phyloP scores from a whole-genome alignment of 2,888 invertebrate genomes.

The Pandemis heparana region DNA sequence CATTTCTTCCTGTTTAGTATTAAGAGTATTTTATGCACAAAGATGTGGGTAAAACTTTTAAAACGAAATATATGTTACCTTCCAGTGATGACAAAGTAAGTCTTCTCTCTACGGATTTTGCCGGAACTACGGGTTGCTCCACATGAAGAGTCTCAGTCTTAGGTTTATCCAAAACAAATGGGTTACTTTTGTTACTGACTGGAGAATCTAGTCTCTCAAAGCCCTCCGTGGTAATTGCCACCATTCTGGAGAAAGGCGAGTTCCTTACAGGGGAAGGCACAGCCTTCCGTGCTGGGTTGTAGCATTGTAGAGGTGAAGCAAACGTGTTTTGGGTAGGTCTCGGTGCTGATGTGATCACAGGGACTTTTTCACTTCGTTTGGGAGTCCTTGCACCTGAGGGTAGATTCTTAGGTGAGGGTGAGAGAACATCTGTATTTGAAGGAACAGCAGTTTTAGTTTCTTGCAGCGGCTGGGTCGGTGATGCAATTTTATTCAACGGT shows the following conservation, averaged over 20 bases:
- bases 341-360: conserved; percentile 56
- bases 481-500: conserved; percentile 39
- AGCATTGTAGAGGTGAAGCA: conserved; percentile 59
- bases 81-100: conserved; percentile 52
- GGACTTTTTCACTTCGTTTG: conserved; percentile 51
- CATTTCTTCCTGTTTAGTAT: no score
- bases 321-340: conserved; percentile 54
- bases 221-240: conserved; percentile 2
- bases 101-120: conserved; percentile 41
- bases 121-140: background rate
- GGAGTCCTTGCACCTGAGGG: conserved; percentile 46
- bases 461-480: conserved; percentile 30
- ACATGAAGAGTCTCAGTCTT: conserved; percentile 8
- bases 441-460: conserved; percentile 24
- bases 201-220: conserved; percentile 15
- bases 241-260: conserved; percentile 51
- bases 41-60: background rate
- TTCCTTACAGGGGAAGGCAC: conserved; percentile 54
- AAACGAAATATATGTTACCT: conserved; percentile 55
- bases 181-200: background rate
- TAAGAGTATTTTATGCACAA: background rate
- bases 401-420: conserved; percentile 41
- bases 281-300: conserved; percentile 53
- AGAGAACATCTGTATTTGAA: conserved; percentile 23
- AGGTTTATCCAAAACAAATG: conserved; percentile 14